Evolutionary conservation across 2,888 invertebrate genomes (phyloP), one percentile per base, ranked within the genome.

Genomic region (Tupiocoris notatus): DNA sequence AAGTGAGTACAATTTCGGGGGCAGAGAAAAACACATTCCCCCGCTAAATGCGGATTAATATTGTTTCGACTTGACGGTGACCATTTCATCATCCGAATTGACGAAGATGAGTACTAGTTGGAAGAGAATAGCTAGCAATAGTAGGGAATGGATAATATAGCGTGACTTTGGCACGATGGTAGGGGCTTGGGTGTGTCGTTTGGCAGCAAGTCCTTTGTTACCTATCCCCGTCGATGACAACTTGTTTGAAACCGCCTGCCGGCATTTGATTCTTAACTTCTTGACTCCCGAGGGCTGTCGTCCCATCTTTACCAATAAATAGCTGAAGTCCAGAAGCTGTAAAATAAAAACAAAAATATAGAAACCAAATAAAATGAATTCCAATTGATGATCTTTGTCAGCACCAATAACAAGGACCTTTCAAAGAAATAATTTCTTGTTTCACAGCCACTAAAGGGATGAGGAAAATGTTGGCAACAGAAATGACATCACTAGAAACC

Each of bases 281-380:
- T 82, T 93, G 92, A 81, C 91, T 91, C 80, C 94, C 94, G 81
- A 95, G 87, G 70, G 94, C 92, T 54, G 95, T 93, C 75, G 93
- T 93, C 78, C 95, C 95, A 86, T 95, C 95, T 84, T 93, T 92
- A 76, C 91, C 91, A 81, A 96, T 94, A 85, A 92, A 95, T 83
- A 96, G 86, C 86, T 95, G 94, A 81, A 96, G 88, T 1, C 96
- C 96, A 66, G 94, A 91, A 81, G 92, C 95, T 95, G 84, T 22
- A 86, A 68, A 78, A 78, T n/a, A 58, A 18, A 20, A 63, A 63
- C 3, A 22, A 22, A n/a, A n/a, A n/a, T n/a, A n/a, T n/a, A n/a
- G n/a, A n/a, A n/a, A n/a, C n/a, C n/a, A n/a, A n/a, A n/a, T n/a
- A n/a, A n/a, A n/a, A n/a, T n/a, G n/a, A n/a, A n/a, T n/a, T n/a